phyloP scores from a whole-genome alignment of 1,140 invertebrate genomes.

The fruit fly (Drosophila melanogaster) region DNA sequence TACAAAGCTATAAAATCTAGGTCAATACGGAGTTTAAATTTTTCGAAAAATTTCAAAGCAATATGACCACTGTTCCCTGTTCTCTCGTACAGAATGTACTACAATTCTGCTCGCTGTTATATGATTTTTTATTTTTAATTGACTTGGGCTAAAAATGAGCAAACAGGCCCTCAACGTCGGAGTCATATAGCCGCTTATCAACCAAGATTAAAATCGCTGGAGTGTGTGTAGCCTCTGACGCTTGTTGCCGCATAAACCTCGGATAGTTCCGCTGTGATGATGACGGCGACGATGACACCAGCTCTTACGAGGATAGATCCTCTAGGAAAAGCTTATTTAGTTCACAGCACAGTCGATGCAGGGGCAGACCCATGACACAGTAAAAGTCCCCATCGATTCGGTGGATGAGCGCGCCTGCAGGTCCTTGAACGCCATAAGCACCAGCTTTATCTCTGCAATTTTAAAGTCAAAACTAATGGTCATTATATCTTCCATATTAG shows the following conservation, averaged over 20 bases:
- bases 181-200: slow-evolving; percentile 56
- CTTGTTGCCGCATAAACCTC: slow-evolving; percentile 18
- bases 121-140: slow-evolving; percentile 58
- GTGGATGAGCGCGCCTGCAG: slow-evolving; percentile 94
- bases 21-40: neutral
- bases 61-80: slow-evolving; percentile 12
- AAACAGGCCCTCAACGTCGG: slow-evolving; percentile 12
- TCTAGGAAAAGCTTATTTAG: slow-evolving; percentile 87
- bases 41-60: neutral
- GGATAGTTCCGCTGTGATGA: slow-evolving; percentile 25
- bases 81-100: neutral
- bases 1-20: neutral
- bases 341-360: slow-evolving; percentile 90
- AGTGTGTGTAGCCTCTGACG: slow-evolving; percentile 64
- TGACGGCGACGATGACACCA: slow-evolving; percentile 12
- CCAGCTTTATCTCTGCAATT: slow-evolving; percentile 95
- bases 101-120: neutral
- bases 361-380: slow-evolving; percentile 96
- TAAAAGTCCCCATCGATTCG: slow-evolving; percentile 96
- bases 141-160: slow-evolving; percentile 42
- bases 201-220: slow-evolving; percentile 24
- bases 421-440: slow-evolving; percentile 96
- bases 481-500: neutral
- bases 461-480: neutral
- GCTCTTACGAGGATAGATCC: slow-evolving; percentile 35